Conservation (phyloP, 1,140 invertebrate species). For the Papilio machaon region DNA sequence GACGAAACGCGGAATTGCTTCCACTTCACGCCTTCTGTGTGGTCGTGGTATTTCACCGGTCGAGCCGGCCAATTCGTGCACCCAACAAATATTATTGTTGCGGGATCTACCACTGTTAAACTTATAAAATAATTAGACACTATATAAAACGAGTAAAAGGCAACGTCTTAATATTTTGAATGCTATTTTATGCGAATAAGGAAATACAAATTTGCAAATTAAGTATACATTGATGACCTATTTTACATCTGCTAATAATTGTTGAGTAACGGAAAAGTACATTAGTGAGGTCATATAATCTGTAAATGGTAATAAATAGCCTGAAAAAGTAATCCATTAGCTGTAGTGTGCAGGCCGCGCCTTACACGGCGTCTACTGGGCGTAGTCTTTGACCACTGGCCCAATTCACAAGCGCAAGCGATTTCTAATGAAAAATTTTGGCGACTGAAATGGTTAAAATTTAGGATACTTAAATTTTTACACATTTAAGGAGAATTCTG, state of each 20-base stretch:
- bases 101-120: too few relatives aligned
- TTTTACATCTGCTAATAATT: neutral
- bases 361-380: conserved; percentile 59
- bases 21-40: too few relatives aligned
- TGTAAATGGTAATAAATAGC: conserved; percentile 62
- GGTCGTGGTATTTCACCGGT: too few relatives aligned
- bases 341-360: conserved; percentile 66
- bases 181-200: neutral
- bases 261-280: conserved; percentile 22
- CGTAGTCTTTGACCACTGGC: conserved; percentile 55
- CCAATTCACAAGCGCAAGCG: conserved; percentile 42
- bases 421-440: neutral
- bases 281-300: conserved; percentile 48
- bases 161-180: too few relatives aligned
- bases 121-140: too few relatives aligned
- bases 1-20: too few relatives aligned
- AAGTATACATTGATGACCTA: neutral
- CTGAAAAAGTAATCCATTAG: conserved; percentile 74
- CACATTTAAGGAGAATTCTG: neutral
- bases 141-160: too few relatives aligned
- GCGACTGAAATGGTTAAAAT: neutral
- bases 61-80: too few relatives aligned
- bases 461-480: neutral
- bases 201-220: neutral
- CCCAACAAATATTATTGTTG: too few relatives aligned